Evolutionary conservation across 2,113 vertebrate genomes (phyloP).

Genomic region (Cyprinodon tularosa): DNA sequence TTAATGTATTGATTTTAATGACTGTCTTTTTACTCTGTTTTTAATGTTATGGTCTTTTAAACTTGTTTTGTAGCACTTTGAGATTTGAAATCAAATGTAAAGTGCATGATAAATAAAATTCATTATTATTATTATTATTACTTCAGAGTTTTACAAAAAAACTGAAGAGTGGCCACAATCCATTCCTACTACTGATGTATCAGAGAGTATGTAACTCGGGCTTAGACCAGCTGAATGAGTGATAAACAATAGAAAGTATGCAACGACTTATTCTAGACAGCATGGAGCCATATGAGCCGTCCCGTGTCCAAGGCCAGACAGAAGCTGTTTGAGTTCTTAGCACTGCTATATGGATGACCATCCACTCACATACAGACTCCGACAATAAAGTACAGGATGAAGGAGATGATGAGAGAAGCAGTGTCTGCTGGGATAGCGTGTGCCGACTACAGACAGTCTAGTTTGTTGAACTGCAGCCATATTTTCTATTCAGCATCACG

Average conservation of each 20-base stretch:
- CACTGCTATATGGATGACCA: constrained; percentile 48
- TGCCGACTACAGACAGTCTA: constrained; percentile 54
- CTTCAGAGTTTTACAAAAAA: too few relatives aligned
- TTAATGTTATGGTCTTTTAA: too few relatives aligned
- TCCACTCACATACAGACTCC: constrained; percentile 33
- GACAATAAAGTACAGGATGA: constrained; percentile 56
- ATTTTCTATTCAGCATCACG: constrained; percentile 34
- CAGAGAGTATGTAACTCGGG: constrained; percentile 23
- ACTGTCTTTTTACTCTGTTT: too few relatives aligned
- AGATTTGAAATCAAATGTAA: too few relatives aligned
- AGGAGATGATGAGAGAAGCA: constrained; percentile 75
- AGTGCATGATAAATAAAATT: too few relatives aligned
- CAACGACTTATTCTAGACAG: constrained; percentile 55
- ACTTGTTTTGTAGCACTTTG: too few relatives aligned
- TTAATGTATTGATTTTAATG: too few relatives aligned
- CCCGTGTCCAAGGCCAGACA: constrained; percentile 60
- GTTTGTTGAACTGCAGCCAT: constrained; percentile 41
- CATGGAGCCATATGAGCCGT: constrained; percentile 46
- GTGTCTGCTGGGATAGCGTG: constrained; percentile 60
- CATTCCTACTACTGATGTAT: constrained; percentile 19
- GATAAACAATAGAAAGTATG: constrained; percentile 17
- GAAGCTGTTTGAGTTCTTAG: constrained; percentile 54
- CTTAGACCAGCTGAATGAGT: constrained; percentile 43
- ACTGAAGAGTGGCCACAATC: too few relatives aligned
- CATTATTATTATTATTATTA: too few relatives aligned